Conservation (phyloP, 2,113 vertebrate species). For the Speoplatyrhinus poulsoni region DNA sequence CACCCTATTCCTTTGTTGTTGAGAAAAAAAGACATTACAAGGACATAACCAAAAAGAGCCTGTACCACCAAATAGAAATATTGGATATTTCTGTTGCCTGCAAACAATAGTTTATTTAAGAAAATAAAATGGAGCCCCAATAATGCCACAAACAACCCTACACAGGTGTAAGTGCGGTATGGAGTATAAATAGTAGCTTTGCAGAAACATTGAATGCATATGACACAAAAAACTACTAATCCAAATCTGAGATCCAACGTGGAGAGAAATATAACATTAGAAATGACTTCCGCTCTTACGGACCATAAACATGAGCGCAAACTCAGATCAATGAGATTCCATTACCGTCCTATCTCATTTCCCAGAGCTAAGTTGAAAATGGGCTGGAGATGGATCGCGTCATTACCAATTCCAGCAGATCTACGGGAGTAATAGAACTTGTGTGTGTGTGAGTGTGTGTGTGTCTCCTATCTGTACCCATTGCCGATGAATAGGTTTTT, state of each 20-base stretch:
- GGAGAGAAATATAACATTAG: conserved; percentile 58
- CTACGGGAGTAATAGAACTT: conserved; percentile 48
- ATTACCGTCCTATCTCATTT: conserved; percentile 78
- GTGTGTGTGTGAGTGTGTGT: conserved; percentile 11
- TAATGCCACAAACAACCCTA: no score
- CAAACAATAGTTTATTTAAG: background rate
- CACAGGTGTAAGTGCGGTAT: no score
- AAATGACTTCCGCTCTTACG: conserved; percentile 70
- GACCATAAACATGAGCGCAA: conserved; percentile 72
- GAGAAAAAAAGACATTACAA: background rate
- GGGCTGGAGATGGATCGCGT: conserved; percentile 73
- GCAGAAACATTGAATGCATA: background rate
- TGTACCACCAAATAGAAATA: background rate
- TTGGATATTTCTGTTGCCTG: background rate
- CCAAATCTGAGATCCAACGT: conserved; percentile 39
- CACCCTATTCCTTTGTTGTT: background rate
- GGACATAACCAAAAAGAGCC: background rate
- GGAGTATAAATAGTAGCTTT: no score
- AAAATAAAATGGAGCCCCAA: no score
- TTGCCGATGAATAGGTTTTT: conserved; percentile 70
- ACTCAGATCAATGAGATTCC: conserved; percentile 79
- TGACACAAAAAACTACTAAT: conserved; percentile 26
- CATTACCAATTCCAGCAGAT: conserved; percentile 71
- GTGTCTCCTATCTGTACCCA: conserved; percentile 42
- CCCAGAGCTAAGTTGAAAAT: conserved; percentile 71